These are phyloP conservation scores for Tenualosa thibaudeaui DNA, from an alignment of 2,797 vertebrate genomes.

Conservation along the genomic window DNA sequence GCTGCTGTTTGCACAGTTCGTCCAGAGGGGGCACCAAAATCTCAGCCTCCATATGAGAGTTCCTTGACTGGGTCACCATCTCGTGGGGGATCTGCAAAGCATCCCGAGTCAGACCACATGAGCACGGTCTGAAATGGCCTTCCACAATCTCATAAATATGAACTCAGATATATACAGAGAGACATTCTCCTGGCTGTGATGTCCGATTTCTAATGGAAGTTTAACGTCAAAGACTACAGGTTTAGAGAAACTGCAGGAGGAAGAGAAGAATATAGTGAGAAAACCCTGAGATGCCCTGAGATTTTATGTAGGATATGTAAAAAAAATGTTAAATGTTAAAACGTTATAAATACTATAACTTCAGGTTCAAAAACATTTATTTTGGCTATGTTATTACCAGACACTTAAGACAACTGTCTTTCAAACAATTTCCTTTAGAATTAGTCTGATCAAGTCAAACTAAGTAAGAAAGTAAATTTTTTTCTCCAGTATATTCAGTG, in stretches of 20 bases:
- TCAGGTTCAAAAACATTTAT: background rate
- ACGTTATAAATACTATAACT: no score
- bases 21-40: conserved; percentile 84
- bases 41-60: conserved; percentile 90
- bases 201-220: background rate
- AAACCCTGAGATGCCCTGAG: no score
- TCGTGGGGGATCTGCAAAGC: conserved; percentile 92
- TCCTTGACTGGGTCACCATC: conserved; percentile 89
- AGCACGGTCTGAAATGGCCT: background rate
- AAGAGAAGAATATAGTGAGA: no score
- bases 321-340: background rate
- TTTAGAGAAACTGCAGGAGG: background rate
- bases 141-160: background rate
- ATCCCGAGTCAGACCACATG: conserved; percentile 69
- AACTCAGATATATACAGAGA: background rate
- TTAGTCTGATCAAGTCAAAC: no score
- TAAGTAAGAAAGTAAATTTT: background rate
- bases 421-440: no score
- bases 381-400: background rate
- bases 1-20: conserved; percentile 83
- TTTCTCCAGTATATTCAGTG: no score
- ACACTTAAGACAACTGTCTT: no score
- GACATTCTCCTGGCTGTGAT: background rate
- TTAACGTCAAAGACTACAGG: background rate
- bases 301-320: no score